phyloP scores from a whole-genome alignment of 2,113 vertebrate genomes.

The Ahaetulla prasina region DNA sequence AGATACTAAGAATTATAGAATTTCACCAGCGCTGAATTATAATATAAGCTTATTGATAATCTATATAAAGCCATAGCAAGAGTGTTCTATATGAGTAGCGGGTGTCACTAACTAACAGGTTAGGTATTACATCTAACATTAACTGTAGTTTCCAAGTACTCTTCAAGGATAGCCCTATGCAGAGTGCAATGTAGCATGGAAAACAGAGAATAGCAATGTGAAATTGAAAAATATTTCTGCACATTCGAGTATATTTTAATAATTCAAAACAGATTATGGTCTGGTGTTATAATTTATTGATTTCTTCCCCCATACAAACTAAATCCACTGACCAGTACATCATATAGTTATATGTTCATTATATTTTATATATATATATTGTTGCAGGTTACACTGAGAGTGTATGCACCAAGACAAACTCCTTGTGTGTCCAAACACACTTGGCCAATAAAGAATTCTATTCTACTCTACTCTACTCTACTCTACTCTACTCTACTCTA shows the following conservation, averaged over 20 bases:
- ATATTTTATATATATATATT: too few species aligned
- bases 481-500: too few species aligned
- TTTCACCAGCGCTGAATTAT: not conserved
- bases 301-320: not conserved
- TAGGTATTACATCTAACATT: not conserved
- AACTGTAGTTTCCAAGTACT: not conserved
- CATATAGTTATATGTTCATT: too few species aligned
- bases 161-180: not conserved
- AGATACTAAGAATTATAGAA: not conserved
- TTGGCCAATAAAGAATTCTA: too few species aligned
- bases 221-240: not conserved
- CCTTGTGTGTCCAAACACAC: too few species aligned
- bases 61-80: not conserved
- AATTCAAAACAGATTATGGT: accelerated
- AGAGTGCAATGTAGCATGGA: not conserved
- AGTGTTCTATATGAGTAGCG: not conserved
- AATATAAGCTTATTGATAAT: not conserved
- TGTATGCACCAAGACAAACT: too few species aligned
- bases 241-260: accelerated
- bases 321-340: not conserved
- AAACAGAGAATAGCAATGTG: not conserved
- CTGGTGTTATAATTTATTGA: not conserved
- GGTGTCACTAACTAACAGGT: not conserved
- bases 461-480: too few species aligned
- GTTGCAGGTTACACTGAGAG: too few species aligned